phyloP scores from a whole-genome alignment of 92 coral and sea anemone species.

The Heteractis magnifica region DNA sequence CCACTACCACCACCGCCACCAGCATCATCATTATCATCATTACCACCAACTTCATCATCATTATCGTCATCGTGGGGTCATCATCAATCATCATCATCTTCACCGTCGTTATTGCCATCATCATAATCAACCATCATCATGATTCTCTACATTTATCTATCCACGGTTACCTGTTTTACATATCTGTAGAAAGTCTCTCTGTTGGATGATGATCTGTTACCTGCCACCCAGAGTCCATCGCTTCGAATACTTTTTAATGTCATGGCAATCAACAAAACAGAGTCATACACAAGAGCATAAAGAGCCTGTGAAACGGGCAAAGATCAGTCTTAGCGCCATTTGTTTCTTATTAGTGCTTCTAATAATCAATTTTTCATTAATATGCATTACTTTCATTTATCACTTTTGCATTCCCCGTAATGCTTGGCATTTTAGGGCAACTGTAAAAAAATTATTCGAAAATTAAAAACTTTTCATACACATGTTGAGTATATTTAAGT shows the following conservation, averaged over 20 bases:
- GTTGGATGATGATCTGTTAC: slow-evolving; percentile 7
- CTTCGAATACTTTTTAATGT: not conserved
- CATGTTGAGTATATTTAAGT: too few relatives aligned
- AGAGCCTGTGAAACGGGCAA: not conserved
- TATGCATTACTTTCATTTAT: too few relatives aligned
- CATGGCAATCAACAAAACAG: slow-evolving; percentile 23
- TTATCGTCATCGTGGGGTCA: not conserved
- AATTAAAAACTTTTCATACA: too few relatives aligned
- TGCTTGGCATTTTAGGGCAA: too few relatives aligned
- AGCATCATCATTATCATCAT: not conserved
- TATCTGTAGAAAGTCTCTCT: slow-evolving; percentile 9
- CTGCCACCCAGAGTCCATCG: slow-evolving; percentile 2
- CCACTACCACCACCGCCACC: not conserved
- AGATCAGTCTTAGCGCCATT: not conserved
- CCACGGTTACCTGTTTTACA: slow-evolving; percentile 2
- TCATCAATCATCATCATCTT: not conserved
- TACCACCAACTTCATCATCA: not conserved
- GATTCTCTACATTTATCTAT: not conserved
- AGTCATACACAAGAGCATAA: slow-evolving; percentile 13
- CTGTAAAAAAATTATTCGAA: too few relatives aligned
- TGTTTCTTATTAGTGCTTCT: too few relatives aligned
- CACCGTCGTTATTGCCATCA: not conserved
- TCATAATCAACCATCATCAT: not conserved
- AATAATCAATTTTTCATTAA: too few relatives aligned
- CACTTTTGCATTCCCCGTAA: too few relatives aligned